phyloP scores from a whole-genome alignment of 2,888 invertebrate species.

The Cordilura impudica region DNA sequence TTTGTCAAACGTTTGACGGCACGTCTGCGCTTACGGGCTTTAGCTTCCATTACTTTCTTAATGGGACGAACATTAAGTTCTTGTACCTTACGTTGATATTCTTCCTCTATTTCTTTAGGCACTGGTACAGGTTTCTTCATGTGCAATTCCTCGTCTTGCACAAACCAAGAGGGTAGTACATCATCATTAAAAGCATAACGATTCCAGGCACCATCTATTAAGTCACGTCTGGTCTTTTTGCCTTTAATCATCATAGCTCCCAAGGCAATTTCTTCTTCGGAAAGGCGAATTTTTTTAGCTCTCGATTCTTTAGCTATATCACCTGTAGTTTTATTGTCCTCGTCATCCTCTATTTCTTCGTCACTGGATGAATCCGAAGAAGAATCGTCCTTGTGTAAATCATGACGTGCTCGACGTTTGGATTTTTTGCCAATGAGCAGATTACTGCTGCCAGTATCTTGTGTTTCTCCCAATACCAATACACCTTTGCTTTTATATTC shows the following conservation, averaged over 20 bases:
- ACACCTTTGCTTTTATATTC: slow-evolving; percentile 86
- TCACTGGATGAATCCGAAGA: slow-evolving; percentile 69
- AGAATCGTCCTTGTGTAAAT: slow-evolving; percentile 58
- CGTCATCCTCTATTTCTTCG: slow-evolving; percentile 71
- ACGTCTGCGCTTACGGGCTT: slow-evolving; percentile 96
- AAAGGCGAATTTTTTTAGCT: slow-evolving; percentile 84
- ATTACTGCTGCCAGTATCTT: slow-evolving; percentile 44
- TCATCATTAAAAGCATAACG: slow-evolving; percentile 95
- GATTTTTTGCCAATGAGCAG: slow-evolving; percentile 73
- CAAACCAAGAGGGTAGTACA: slow-evolving; percentile 97
- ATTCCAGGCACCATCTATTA: slow-evolving; percentile 95
- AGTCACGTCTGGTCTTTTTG: slow-evolving; percentile 92
- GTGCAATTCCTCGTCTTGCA: slow-evolving; percentile 93
- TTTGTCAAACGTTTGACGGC: slow-evolving; percentile 91
- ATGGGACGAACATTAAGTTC: slow-evolving; percentile 96
- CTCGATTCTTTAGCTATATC: slow-evolving; percentile 69
- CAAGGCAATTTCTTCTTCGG: slow-evolving; percentile 92
- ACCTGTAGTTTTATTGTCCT: slow-evolving; percentile 66
- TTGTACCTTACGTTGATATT: slow-evolving; percentile 89
- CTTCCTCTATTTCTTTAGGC: slow-evolving; percentile 89
- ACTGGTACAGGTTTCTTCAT: slow-evolving; percentile 91
- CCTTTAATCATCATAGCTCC: slow-evolving; percentile 95
- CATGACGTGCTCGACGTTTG: slow-evolving; percentile 73
- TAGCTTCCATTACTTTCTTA: slow-evolving; percentile 98
- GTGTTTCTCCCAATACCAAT: slow-evolving; percentile 73